Conservation (phyloP, 2,888 invertebrate genomes). For the Drosophila robusta region DNA sequence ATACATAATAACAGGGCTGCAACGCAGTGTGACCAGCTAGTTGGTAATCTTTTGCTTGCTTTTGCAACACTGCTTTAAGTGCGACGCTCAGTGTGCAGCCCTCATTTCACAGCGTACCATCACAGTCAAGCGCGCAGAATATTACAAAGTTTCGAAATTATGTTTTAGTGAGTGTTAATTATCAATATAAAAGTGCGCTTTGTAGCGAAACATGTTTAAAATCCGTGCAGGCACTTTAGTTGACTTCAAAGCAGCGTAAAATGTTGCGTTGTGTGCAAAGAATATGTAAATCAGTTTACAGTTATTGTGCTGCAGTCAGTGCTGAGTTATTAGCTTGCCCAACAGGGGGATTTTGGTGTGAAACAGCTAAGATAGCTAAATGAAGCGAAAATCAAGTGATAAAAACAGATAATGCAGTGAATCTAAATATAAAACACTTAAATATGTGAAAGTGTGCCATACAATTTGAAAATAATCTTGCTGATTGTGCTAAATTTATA, state of each 20-base stretch:
- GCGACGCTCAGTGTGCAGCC: slow-evolving; percentile 25
- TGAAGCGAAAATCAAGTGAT: background rate
- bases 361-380: background rate
- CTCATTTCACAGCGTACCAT: slow-evolving; percentile 27
- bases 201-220: slow-evolving; percentile 1
- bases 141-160: slow-evolving; percentile 42
- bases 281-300: slow-evolving; percentile 17
- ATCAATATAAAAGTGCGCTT: background rate
- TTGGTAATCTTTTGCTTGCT: background rate
- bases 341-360: background rate
- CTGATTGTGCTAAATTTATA: background rate
- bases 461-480: background rate
- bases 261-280: slow-evolving; percentile 3
- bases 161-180: slow-evolving; percentile 3
- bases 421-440: background rate
- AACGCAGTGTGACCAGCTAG: slow-evolving; percentile 12
- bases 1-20: slow-evolving; percentile 10
- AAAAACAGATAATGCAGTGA: background rate
- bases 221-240: background rate
- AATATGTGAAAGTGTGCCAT: background rate
- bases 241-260: slow-evolving; percentile 1
- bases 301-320: slow-evolving; percentile 16
- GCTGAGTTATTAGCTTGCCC: slow-evolving; percentile 17
- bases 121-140: slow-evolving; percentile 45
- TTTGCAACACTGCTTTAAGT: slow-evolving; percentile 33